Percentiles rank a stretch among this genome's conserved stretches.
Conservation (phyloP, 2,113 vertebrate species). For the Pygathrix nemaeus region DNA sequence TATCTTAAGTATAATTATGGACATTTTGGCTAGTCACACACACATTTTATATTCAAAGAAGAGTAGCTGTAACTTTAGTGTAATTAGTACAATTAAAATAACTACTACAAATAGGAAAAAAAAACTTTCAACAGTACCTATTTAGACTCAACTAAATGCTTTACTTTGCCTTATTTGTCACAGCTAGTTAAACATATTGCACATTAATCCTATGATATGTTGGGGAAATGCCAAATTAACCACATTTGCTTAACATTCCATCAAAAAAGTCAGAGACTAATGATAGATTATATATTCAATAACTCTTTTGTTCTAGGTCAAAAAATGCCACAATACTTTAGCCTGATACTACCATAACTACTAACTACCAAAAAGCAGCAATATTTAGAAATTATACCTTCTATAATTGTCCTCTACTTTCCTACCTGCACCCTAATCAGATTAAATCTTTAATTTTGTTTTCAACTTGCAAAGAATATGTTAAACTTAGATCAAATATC, state of each 20-base stretch:
- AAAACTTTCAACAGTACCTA: slow-evolving; percentile 20
- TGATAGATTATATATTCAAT: neutral
- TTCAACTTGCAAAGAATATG: slow-evolving; percentile 13
- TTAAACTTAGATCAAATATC: neutral
- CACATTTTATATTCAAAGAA: slow-evolving; percentile 28
- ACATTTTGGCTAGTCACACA: neutral
- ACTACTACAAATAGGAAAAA: neutral
- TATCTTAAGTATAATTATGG: slow-evolving; percentile 54
- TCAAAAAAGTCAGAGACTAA: slow-evolving; percentile 42
- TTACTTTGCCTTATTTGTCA: slow-evolving; percentile 43
- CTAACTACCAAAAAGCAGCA: neutral
- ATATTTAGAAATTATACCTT: neutral
- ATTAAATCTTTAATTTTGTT: neutral
- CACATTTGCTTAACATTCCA: slow-evolving; percentile 45
- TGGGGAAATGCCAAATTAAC: neutral
- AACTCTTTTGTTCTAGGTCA: slow-evolving; percentile 58
- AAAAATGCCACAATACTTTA: neutral
- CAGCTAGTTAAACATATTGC: slow-evolving; percentile 24
- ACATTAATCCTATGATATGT: neutral
- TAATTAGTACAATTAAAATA: slow-evolving; percentile 52
- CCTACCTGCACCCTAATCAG: neutral
- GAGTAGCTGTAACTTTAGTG: neutral
- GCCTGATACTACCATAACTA: neutral
- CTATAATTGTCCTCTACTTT: slow-evolving; percentile 17
- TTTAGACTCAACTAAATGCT: slow-evolving; percentile 43